Evolutionary conservation across 2,888 invertebrate species (phyloP).

Genomic region (Molanna angustata): DNA sequence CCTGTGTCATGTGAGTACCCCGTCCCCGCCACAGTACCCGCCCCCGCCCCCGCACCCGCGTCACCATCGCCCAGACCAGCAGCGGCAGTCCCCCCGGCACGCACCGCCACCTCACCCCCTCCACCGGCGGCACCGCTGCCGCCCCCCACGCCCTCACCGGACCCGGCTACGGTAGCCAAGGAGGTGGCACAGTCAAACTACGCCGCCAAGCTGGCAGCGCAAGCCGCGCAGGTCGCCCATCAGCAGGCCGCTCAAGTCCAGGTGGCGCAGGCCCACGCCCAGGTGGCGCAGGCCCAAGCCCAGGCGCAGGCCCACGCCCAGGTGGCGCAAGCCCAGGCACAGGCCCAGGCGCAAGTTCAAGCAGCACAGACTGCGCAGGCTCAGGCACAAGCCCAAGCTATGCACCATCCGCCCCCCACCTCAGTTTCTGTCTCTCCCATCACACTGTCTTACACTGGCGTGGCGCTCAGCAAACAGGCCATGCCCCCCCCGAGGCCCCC

Average conservation of each 20-base stretch:
- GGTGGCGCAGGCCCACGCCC: constrained; percentile 65
- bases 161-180: constrained; percentile 64
- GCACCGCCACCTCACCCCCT: constrained; percentile 37
- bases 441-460: constrained; percentile 67
- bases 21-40: constrained; percentile 65
- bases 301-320: constrained; percentile 69
- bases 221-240: constrained; percentile 33
- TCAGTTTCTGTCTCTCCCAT: constrained; percentile 31
- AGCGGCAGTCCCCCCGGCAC: constrained; percentile 34
- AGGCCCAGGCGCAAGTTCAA: constrained; percentile 60
- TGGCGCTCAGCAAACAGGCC: constrained; percentile 65
- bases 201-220: constrained; percentile 65
- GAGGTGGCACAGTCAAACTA: constrained; percentile 83
- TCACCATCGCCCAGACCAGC: constrained; percentile 34
- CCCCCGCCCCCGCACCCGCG: constrained; percentile 43
- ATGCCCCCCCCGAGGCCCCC: constrained; percentile 44
- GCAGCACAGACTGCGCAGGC: constrained; percentile 82
- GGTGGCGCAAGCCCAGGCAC: constrained; percentile 62
- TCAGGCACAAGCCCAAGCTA: constrained; percentile 7
- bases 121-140: constrained; percentile 38
- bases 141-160: constrained; percentile 38
- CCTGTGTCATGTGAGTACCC: constrained; percentile 99
- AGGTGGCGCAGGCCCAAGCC: constrained; percentile 63
- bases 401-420: constrained; percentile 11
- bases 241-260: constrained; percentile 57